Evolutionary conservation across 2,797 vertebrate species (phyloP).

Genomic region (Lycodopsis pacificus): DNA sequence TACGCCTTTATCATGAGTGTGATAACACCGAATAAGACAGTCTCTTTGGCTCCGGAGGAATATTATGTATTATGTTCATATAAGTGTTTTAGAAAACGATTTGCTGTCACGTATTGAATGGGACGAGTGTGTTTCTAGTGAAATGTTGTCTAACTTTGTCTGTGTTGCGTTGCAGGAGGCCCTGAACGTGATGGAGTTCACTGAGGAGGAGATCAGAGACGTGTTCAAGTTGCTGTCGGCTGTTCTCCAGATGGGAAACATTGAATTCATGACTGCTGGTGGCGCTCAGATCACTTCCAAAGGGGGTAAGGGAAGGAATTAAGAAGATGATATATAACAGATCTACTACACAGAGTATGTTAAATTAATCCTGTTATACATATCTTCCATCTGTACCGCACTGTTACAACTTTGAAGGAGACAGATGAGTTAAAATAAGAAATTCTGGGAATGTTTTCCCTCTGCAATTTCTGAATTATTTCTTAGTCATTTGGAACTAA

Average conservation of each 20-base stretch:
- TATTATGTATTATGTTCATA: neutral
- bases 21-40: neutral
- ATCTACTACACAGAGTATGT: neutral
- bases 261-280: slow-evolving; percentile 94
- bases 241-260: slow-evolving; percentile 91
- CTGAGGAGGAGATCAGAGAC: slow-evolving; percentile 90
- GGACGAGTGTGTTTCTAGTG: neutral
- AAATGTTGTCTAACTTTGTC: slow-evolving; percentile 4
- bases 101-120: slow-evolving; percentile 4
- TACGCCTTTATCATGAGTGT: slow-evolving; percentile 2
- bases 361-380: neutral
- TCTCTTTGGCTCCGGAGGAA: neutral
- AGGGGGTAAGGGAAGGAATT: slow-evolving; percentile 80
- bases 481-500: neutral
- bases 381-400: neutral
- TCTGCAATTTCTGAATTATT: neutral
- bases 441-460: neutral
- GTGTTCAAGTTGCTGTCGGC: slow-evolving; percentile 92
- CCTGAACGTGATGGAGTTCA: slow-evolving; percentile 92
- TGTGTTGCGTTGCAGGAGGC: slow-evolving; percentile 82
- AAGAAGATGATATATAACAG: neutral
- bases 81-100: neutral
- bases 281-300: slow-evolving; percentile 93
- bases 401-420: neutral
- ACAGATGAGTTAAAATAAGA: neutral